phyloP scores from a whole-genome alignment of 2,113 vertebrate species.

The Lepus timidus region DNA sequence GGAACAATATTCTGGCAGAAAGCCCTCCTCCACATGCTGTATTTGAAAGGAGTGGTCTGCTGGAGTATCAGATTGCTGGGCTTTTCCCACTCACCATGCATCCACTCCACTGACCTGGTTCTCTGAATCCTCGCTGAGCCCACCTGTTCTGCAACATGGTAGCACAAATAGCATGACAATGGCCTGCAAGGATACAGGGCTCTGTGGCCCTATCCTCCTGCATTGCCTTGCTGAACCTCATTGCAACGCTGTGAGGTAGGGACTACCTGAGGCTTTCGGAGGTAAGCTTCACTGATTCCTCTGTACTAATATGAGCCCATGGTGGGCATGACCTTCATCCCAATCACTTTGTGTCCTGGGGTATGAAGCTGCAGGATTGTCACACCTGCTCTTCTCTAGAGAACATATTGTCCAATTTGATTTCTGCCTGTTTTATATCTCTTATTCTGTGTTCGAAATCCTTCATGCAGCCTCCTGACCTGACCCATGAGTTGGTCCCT shows the following conservation, averaged over 20 bases:
- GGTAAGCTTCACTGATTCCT: not conserved
- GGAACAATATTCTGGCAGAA: not conserved
- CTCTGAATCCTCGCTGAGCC: not conserved
- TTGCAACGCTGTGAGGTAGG: not conserved
- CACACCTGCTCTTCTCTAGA: not conserved
- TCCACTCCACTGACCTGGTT: too few species aligned
- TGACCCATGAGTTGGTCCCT: not conserved
- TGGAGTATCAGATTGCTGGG: too few species aligned
- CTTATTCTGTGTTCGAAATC: conserved; percentile 20
- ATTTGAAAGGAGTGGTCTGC: not conserved
- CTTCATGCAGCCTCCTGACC: conserved; percentile 42
- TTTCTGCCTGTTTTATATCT: conserved; percentile 31
- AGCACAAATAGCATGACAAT: not conserved
- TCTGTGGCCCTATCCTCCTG: rapidly evolving
- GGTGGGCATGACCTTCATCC: not conserved
- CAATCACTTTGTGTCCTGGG: not conserved
- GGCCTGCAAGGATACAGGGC: not conserved
- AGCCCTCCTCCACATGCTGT: too few species aligned
- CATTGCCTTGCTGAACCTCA: not conserved
- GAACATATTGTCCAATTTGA: not conserved
- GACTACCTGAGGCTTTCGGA: not conserved
- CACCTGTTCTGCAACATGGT: not conserved
- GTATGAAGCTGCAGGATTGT: not conserved
- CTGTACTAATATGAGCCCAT: not conserved
- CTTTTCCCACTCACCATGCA: not conserved